phyloP scores from a whole-genome alignment of 2,113 vertebrate genomes.

The Muscicapa adusta region DNA sequence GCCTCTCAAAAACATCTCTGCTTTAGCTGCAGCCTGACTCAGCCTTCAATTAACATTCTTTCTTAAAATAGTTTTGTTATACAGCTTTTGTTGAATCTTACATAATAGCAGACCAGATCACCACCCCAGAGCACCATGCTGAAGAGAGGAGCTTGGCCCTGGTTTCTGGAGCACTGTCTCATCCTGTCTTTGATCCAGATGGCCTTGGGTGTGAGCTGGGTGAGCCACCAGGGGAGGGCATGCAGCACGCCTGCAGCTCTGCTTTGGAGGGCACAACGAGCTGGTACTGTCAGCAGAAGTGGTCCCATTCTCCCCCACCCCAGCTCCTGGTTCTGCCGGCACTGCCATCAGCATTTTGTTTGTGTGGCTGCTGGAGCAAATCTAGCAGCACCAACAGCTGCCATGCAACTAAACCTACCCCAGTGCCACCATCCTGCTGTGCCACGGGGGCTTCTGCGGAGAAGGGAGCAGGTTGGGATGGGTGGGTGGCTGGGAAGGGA shows the following conservation, averaged over 20 bases:
- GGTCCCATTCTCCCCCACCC: background rate
- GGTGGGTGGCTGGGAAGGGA: background rate
- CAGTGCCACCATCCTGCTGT: background rate
- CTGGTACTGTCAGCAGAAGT: background rate
- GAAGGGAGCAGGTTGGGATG: background rate
- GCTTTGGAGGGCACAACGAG: background rate
- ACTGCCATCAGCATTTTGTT: fast-evolving
- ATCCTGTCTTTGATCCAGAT: background rate
- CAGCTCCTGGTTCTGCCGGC: fast-evolving
- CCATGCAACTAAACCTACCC: background rate
- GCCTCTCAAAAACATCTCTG: constrained; percentile 43
- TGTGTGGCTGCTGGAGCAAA: background rate
- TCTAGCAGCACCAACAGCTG: background rate
- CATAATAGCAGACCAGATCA: constrained; percentile 31
- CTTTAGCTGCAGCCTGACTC: constrained; percentile 56
- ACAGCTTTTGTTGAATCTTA: constrained; percentile 51
- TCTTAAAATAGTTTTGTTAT: constrained; percentile 57
- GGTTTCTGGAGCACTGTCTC: background rate
- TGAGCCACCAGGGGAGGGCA: background rate
- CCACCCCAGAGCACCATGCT: background rate
- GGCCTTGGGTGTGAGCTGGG: background rate
- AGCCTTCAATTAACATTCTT: constrained; percentile 64
- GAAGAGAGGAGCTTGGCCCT: background rate
- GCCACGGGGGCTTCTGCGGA: background rate
- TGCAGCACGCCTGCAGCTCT: background rate